Evolutionary conservation across 1,140 invertebrate species (phyloP), one percentile per base, ranked within the genome.

Genomic region (Rhyacophila brunnea): DNA sequence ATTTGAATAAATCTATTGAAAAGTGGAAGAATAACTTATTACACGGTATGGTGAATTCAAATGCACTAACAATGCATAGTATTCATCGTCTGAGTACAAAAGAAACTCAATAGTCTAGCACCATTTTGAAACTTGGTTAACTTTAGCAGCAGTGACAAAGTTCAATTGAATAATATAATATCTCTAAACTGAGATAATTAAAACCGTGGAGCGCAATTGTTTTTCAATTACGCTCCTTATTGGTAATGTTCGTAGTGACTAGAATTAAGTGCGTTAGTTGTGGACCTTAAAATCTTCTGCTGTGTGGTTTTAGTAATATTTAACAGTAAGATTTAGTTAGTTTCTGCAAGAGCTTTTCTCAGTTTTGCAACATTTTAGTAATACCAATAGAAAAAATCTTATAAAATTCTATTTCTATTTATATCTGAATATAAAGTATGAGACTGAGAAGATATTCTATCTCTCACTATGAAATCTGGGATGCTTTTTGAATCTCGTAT

Each of bases 91-190:
- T 49, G 35, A 57, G 52, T 49, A 60, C 52, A 56, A 64, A 60
- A 64, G 58, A 64, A 60, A 64, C 47, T 48, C 46, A 52, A 43
- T 46, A 43, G 44, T 56, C 52, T 45, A 28, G 40, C 38, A 32
- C 20, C 48, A 38, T 55, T 23, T 2, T 58, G 60, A 58, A 57
- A 58, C 60, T 63, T 50, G 35, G 49, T 44, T 55, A 64, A 64
- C 62, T 64, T 60, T 32, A 43, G 18, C 62, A 42, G 42, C 51
- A 46, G 51, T 56, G 57, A 50, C 57, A 59, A 64, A 64, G 57
- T 64, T 64, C 62, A 60, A 64, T 64, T 64, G 57, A 56, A 60
- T 64, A 57, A n/a, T n/a, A n/a, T n/a, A n/a, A n/a, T 59, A 57
- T 46, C 32, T 64, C 53, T 23, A 45, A 64, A 52, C 49, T 57